Evolutionary conservation across 2,113 vertebrate species (phyloP).

Genomic region (Thamnaconus septentrionalis): DNA sequence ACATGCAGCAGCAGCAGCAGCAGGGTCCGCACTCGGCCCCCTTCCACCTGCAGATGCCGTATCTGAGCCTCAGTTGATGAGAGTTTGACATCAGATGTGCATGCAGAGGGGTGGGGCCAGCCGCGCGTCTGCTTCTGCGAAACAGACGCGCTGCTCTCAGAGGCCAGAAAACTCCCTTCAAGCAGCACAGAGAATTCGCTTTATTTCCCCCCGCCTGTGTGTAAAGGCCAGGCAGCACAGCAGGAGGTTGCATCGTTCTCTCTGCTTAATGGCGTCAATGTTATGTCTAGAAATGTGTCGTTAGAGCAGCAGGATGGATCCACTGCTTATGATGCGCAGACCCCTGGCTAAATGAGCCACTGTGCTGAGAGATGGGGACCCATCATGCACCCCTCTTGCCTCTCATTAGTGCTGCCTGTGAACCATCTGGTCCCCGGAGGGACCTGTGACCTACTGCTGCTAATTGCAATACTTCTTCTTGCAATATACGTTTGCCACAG

Average conservation of each 20-base stretch:
- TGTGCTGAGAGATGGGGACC: constrained; percentile 62
- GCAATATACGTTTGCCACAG: too few relatives aligned
- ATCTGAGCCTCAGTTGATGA: constrained; percentile 33
- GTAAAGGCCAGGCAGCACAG: too few relatives aligned
- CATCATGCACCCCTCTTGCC: constrained; percentile 60
- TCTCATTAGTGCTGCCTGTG: constrained; percentile 63
- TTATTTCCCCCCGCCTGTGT: not conserved
- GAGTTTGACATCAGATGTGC: constrained; percentile 47
- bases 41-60: constrained; percentile 45
- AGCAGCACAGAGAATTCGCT: not conserved
- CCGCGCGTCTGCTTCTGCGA: not conserved
- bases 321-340: not conserved
- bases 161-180: not conserved
- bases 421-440: constrained; percentile 69
- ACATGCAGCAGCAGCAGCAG: too few relatives aligned
- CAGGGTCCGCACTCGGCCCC: not conserved
- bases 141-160: not conserved
- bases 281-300: too few relatives aligned
- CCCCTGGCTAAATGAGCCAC: constrained; percentile 52
- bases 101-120: constrained; percentile 65
- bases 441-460: constrained; percentile 55
- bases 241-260: too few relatives aligned
- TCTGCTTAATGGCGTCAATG: too few relatives aligned
- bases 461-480: constrained; percentile 50
- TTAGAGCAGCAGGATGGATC: too few relatives aligned